Evolutionary conservation across 2,797 vertebrate genomes (phyloP).

Genomic region (Channallabes apus): DNA sequence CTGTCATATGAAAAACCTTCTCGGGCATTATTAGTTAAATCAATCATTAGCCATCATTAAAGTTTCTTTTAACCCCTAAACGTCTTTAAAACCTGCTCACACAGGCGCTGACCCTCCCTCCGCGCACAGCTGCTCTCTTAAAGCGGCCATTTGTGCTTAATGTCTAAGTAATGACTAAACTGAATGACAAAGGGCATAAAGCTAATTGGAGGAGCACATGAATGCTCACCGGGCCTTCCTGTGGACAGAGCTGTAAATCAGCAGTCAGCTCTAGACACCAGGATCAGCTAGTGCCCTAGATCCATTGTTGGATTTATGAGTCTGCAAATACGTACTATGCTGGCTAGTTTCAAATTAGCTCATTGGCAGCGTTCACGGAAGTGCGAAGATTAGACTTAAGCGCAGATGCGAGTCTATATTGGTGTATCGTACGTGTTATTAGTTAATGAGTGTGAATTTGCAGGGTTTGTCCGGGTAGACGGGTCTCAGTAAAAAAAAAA

Average conservation of each 20-base stretch:
- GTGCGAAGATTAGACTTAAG: neutral
- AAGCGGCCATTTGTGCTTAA: conserved; percentile 39
- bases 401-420: neutral
- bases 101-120: neutral
- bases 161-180: conserved; percentile 39
- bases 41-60: too few relatives aligned
- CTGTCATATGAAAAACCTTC: neutral
- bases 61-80: neutral
- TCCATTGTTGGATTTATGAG: conserved; percentile 42
- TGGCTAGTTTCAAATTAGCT: conserved; percentile 47
- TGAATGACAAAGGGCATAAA: conserved; percentile 57
- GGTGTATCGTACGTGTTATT: neutral
- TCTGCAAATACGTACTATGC: conserved; percentile 48
- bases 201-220: conserved; percentile 59
- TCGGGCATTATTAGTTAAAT: neutral
- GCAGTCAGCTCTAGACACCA: conserved; percentile 25
- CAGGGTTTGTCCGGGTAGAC: neutral
- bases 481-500: neutral
- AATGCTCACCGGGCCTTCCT: conserved; percentile 52
- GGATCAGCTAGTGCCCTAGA: conserved; percentile 51
- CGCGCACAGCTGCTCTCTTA: conserved; percentile 4
- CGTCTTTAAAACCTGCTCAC: neutral
- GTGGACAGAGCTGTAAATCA: conserved; percentile 55
- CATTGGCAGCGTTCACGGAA: conserved; percentile 41
- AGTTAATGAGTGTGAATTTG: neutral